These are phyloP conservation scores for Sparus aurata DNA, from an alignment of 2,797 vertebrate species.

Conservation along the genomic window DNA sequence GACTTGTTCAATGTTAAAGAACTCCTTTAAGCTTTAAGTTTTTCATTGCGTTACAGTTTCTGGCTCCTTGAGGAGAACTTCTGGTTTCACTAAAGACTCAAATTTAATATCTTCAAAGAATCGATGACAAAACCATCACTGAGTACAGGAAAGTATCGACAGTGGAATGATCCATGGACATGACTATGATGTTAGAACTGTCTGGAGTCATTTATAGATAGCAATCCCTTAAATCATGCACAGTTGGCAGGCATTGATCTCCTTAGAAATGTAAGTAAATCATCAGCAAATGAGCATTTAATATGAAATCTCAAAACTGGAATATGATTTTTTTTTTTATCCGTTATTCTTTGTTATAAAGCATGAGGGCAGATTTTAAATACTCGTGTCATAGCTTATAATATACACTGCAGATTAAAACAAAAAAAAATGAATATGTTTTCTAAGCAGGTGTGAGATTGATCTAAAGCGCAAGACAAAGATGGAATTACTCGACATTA, in stretches of 20 bases:
- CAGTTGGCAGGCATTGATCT: neutral
- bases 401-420: neutral
- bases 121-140: constrained; percentile 1
- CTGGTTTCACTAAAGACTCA: constrained; percentile 27
- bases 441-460: constrained; percentile 26
- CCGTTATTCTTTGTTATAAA: neutral
- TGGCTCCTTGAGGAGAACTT: constrained; percentile 49
- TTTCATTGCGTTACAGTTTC: constrained; percentile 58
- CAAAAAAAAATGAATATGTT: neutral
- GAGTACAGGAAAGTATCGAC: neutral
- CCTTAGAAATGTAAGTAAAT: neutral
- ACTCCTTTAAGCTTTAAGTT: constrained; percentile 69
- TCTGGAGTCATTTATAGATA: neutral
- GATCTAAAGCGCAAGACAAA: constrained; percentile 25
- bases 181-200: neutral
- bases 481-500: constrained; percentile 25
- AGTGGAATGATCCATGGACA: neutral
- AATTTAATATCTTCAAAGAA: constrained; percentile 30
- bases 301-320: neutral
- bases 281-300: constrained; percentile 1
- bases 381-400: constrained; percentile 4
- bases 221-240: neutral
- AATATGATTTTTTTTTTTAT: no score
- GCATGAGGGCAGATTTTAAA: neutral
- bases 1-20: constrained; percentile 62